phyloP scores from a whole-genome alignment of 2,113 vertebrate genomes.

The Engraulis encrasicolus region DNA sequence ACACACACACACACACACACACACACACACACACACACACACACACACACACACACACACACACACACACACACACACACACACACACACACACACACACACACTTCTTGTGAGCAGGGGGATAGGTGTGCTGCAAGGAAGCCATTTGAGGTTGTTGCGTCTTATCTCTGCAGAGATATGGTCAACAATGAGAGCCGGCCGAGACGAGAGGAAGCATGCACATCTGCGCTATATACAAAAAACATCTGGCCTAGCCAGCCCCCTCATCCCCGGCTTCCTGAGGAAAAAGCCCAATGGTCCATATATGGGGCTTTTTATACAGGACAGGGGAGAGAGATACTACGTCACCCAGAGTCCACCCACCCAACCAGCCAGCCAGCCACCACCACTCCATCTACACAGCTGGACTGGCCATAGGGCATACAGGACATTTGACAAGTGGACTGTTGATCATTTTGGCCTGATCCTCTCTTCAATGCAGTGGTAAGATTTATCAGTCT shows the following conservation, averaged over 20 bases:
- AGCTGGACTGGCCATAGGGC: too few relatives aligned
- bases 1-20: not conserved
- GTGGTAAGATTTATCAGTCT: too few relatives aligned
- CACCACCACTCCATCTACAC: constrained; percentile 33
- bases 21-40: not conserved
- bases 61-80: not conserved
- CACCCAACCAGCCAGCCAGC: too few relatives aligned
- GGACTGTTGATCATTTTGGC: too few relatives aligned
- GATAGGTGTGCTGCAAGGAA: not conserved
- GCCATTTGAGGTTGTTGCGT: not conserved
- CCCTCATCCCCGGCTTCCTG: constrained; percentile 31
- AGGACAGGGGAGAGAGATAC: constrained; percentile 21
- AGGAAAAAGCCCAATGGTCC: constrained; percentile 25
- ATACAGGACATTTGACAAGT: too few relatives aligned
- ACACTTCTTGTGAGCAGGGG: not conserved
- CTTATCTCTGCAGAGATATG: constrained; percentile 8
- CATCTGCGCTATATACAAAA: constrained; percentile 51
- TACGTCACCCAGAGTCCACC: constrained; percentile 26
- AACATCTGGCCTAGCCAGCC: constrained; percentile 50
- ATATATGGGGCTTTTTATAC: constrained; percentile 43
- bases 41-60: not conserved
- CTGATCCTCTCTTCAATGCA: too few relatives aligned
- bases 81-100: not conserved
- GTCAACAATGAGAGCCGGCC: constrained; percentile 25
- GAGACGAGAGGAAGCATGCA: constrained; percentile 38